Conservation (phyloP, 35 echinoderm and acorn worm species). For the Holothuria glaberrima region DNA sequence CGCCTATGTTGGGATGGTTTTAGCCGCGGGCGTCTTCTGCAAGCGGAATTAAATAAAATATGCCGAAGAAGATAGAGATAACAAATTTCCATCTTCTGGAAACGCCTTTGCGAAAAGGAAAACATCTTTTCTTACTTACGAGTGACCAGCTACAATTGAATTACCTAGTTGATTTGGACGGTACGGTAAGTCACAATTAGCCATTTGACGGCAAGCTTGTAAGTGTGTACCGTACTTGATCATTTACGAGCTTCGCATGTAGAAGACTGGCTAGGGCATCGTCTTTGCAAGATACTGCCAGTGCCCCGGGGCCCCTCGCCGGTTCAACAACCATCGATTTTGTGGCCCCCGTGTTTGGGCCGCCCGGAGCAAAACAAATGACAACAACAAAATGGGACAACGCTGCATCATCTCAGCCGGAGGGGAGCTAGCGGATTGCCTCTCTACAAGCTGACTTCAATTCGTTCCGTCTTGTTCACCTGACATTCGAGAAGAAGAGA, state of each 20-base stretch:
- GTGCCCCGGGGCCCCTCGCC: conserved; percentile 28
- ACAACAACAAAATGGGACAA: conserved; percentile 32
- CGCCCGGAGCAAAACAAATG: conserved; percentile 53
- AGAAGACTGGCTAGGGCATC: conserved; percentile 12
- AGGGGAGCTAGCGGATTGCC: conserved; percentile 27
- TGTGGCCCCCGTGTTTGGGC: conserved; percentile 50
- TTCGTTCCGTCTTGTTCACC: conserved; percentile 12
- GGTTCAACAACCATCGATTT: conserved; percentile 64
- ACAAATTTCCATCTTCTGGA: conserved; percentile 54
- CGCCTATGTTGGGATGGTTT: conserved; percentile 14
- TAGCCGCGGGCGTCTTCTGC: neutral
- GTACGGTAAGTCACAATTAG: conserved; percentile 50
- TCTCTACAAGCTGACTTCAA: conserved; percentile 56
- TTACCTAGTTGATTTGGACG: conserved; percentile 47
- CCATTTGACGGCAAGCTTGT: conserved; percentile 34
- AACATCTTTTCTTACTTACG: conserved; percentile 61
- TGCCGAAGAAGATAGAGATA: conserved; percentile 58
- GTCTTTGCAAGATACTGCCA: conserved; percentile 25
- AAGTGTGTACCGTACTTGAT: neutral
- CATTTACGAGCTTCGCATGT: neutral
- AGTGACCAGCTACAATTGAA: conserved; percentile 63
- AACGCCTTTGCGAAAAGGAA: conserved; percentile 55
- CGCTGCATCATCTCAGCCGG: conserved; percentile 34
- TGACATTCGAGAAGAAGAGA: neutral
- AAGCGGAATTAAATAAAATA: conserved; percentile 57